Evolutionary conservation across 2,113 vertebrate genomes (phyloP).

Genomic region (Anhinga rufa): DNA sequence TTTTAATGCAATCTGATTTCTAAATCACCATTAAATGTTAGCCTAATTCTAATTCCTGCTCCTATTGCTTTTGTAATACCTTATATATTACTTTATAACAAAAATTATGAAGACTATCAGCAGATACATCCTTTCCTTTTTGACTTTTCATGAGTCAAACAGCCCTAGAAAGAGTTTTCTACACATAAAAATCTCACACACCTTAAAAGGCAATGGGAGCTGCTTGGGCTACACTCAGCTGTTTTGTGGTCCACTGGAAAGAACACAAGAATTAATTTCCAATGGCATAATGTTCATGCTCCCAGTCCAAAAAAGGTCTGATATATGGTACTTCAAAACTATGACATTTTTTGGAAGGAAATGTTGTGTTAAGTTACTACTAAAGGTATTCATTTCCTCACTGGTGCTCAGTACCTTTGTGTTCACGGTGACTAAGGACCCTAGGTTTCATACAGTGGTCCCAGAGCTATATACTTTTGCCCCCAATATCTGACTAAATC

Average conservation of each 20-base stretch:
- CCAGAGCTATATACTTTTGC: not conserved
- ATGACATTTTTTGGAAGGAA: not conserved
- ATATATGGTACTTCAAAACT: not conserved
- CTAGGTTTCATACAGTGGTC: not conserved
- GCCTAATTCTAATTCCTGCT: not conserved
- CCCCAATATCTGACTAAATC: not conserved
- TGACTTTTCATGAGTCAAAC: not conserved
- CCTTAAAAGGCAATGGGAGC: not conserved
- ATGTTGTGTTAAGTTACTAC: not conserved
- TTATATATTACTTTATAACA: not conserved
- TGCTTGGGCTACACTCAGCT: not conserved
- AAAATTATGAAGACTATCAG: not conserved
- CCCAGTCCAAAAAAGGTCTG: not conserved
- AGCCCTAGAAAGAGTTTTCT: not conserved
- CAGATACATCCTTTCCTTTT: not conserved
- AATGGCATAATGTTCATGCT: not conserved
- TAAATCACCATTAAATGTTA: not conserved
- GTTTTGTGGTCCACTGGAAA: not conserved
- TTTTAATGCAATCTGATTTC: not conserved
- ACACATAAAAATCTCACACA: not conserved
- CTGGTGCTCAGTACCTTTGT: not conserved
- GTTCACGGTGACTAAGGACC: not conserved
- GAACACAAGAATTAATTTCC: not conserved
- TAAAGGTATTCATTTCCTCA: not conserved
- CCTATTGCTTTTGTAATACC: not conserved